Percentiles rank a stretch among this genome's conserved stretches.
These are phyloP conservation scores for Alosa alosa DNA, from an alignment of 2,113 vertebrate species.

Conservation along the genomic window DNA sequence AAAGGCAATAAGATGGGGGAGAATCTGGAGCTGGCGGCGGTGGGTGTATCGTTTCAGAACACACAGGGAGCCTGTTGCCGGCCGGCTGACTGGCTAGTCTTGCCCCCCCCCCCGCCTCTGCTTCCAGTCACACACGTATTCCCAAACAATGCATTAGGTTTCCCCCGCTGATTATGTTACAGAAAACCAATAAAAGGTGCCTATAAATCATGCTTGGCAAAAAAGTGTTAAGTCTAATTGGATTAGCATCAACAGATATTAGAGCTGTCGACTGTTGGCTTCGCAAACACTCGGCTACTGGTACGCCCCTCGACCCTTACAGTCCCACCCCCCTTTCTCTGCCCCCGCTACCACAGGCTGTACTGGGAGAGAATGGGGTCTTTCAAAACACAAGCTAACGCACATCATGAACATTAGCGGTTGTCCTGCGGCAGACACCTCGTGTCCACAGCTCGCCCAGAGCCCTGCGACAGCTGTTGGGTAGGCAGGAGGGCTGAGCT, in stretches of 20 bases:
- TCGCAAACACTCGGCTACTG: constrained; percentile 53
- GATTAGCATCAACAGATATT: constrained; percentile 83
- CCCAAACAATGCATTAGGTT: constrained; percentile 85
- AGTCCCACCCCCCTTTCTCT: constrained; percentile 18
- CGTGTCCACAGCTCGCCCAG: background rate
- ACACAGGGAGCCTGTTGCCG: constrained; percentile 71
- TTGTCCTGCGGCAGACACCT: background rate
- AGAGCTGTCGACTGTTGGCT: constrained; percentile 72
- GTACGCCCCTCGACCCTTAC: constrained; percentile 25
- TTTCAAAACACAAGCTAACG: background rate
- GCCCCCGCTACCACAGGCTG: background rate
- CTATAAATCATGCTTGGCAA: constrained; percentile 82
- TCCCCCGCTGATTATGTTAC: constrained; percentile 81
- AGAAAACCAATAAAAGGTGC: constrained; percentile 83
- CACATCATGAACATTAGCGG: background rate
- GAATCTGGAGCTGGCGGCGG: constrained; percentile 54
- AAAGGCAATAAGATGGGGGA: constrained; percentile 25
- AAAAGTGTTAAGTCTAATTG: constrained; percentile 80
- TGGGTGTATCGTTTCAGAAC: constrained; percentile 81
- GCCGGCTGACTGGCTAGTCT: constrained; percentile 32
- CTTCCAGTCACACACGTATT: constrained; percentile 78
- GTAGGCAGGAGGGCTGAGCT: constrained; percentile 1
- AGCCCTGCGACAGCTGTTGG: background rate
- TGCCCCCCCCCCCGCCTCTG: constrained; percentile 53
- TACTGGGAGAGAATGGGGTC: background rate